Conservation (phyloP, 2,113 vertebrate genomes). For the Paradisaea rubra region DNA sequence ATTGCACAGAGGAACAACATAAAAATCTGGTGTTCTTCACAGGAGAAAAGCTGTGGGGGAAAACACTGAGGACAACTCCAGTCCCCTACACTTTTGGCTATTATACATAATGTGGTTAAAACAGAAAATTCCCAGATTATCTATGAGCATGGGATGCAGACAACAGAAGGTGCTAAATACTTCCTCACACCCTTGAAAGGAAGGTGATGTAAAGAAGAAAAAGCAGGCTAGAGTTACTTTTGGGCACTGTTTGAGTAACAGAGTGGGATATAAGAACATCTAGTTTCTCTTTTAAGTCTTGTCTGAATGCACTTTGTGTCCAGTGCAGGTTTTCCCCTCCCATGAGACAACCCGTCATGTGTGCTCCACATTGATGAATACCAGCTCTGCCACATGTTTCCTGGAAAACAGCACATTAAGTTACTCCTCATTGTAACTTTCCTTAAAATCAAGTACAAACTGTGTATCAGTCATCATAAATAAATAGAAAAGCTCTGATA, state of each 20-base stretch:
- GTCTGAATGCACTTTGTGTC: neutral
- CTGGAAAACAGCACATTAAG: neutral
- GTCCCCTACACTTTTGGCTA: neutral
- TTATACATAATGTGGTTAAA: neutral
- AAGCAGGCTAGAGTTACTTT: neutral
- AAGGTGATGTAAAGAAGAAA: neutral
- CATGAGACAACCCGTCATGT: neutral
- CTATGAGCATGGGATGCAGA: neutral
- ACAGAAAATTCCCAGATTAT: neutral
- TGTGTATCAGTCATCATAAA: neutral
- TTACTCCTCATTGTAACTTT: neutral
- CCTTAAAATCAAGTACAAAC: neutral
- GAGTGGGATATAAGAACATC: neutral
- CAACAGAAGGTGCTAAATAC: neutral
- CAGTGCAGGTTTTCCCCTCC: neutral
- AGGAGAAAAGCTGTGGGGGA: neutral
- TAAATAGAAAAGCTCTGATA: neutral
- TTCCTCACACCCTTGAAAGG: neutral
- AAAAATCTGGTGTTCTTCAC: neutral
- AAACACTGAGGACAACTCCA: neutral
- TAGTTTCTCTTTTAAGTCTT: neutral
- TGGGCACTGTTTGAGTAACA: neutral
- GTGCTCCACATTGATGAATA: neutral
- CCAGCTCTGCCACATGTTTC: neutral
- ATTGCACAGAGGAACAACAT: neutral